A percentile compares a stretch with the other conserved stretches of the same genome.
Evolutionary conservation across 2,797 vertebrate genomes (phyloP).

Genomic region (Glossophaga mutica): DNA sequence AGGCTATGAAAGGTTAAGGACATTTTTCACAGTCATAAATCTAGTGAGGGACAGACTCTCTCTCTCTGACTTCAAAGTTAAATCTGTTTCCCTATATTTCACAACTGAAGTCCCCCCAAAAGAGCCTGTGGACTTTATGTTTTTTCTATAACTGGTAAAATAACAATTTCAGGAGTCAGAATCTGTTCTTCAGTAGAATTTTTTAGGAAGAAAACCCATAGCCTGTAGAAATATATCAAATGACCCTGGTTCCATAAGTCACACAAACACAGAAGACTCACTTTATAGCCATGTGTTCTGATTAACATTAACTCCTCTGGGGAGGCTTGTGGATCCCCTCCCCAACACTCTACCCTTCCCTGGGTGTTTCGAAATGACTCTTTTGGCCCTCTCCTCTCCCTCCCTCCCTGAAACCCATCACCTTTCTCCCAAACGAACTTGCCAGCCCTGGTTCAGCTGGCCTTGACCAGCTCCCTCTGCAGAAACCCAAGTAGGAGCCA

Average conservation of each 20-base stretch:
- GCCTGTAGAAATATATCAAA: neutral
- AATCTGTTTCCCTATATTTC: neutral
- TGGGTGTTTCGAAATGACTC: neutral
- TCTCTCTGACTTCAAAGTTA: neutral
- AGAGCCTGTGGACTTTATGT: neutral
- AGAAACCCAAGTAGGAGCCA: neutral
- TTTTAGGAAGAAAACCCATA: neutral
- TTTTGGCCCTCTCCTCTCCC: neutral
- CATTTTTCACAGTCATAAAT: neutral
- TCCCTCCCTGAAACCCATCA: neutral
- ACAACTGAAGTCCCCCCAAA: neutral
- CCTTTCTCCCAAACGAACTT: neutral
- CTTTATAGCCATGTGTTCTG: neutral
- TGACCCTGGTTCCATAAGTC: neutral
- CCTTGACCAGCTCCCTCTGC: neutral
- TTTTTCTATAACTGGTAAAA: neutral
- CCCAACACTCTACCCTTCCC: neutral
- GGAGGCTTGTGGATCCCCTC: neutral
- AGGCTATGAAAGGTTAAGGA: neutral
- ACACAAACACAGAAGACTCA: neutral
- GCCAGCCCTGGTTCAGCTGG: neutral
- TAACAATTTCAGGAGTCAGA: neutral
- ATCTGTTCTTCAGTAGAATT: neutral
- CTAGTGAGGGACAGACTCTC: neutral
- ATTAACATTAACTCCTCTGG: neutral